Conservation (phyloP, 1,140 invertebrate species). For the Mercenaria mercenaria region DNA sequence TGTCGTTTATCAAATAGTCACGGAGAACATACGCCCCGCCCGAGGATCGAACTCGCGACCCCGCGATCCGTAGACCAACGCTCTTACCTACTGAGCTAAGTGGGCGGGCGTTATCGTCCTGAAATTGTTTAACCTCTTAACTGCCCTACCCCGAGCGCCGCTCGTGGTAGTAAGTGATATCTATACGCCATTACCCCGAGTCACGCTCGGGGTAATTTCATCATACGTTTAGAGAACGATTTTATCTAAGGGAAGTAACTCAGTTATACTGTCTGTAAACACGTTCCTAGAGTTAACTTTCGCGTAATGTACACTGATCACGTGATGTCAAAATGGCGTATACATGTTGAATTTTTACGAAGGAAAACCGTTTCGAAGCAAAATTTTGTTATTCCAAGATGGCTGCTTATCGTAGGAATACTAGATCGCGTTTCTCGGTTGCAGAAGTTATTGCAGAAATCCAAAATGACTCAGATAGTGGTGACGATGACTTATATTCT, state of each 20-base stretch:
- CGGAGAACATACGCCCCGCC: too few relatives aligned
- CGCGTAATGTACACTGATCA: background rate
- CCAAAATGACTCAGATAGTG: too few relatives aligned
- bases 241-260: slow-evolving; percentile 28
- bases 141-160: background rate
- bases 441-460: slow-evolving; percentile 33
- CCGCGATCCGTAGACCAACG: too few relatives aligned
- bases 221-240: slow-evolving; percentile 20
- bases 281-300: background rate
- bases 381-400: slow-evolving; percentile 28
- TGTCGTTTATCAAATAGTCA: too few relatives aligned
- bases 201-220: slow-evolving; percentile 30
- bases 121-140: slow-evolving; percentile 37
- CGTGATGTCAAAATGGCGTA: too few relatives aligned
- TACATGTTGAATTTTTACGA: background rate
- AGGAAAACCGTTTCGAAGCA: too few relatives aligned
- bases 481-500: too few relatives aligned
- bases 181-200: background rate
- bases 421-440: slow-evolving; percentile 27
- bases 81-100: slow-evolving; percentile 33
- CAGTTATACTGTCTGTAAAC: too few relatives aligned
- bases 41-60: too few relatives aligned
- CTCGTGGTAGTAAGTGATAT: background rate
- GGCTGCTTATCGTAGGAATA: slow-evolving; percentile 11
- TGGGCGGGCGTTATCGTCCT: slow-evolving; percentile 67